phyloP scores from a whole-genome alignment of 53 echinoderm and acorn worm genomes.

The Paelopatides confundens region DNA sequence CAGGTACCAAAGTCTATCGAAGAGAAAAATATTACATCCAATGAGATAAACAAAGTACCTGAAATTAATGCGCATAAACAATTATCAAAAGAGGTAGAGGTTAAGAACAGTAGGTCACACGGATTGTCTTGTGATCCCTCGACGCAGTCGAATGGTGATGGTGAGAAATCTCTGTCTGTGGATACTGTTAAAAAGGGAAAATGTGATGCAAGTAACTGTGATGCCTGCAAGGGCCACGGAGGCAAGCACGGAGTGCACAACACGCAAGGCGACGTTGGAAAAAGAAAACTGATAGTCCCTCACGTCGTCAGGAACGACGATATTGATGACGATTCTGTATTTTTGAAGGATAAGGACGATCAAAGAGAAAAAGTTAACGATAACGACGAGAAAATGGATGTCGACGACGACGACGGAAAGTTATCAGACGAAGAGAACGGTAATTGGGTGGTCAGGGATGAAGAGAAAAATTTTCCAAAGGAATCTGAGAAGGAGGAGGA shows the following conservation, averaged over 20 bases:
- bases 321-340: not conserved
- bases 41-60: not conserved
- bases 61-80: not conserved
- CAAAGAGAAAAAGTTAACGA: not conserved
- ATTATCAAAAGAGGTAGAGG: not conserved
- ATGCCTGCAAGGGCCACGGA: not conserved
- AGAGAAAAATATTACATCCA: not conserved
- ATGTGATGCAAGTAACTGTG: not conserved
- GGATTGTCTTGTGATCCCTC: too few relatives aligned
- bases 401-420: not conserved
- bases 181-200: not conserved
- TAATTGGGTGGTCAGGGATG: not conserved
- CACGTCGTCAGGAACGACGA: not conserved
- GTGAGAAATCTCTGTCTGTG: not conserved
- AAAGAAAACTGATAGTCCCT: not conserved
- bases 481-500: not conserved
- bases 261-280: not conserved
- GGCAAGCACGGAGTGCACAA: not conserved
- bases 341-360: not conserved
- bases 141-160: not conserved
- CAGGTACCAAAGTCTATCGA: not conserved
- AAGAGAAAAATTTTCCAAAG: not conserved
- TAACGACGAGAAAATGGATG: not conserved
- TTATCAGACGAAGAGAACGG: not conserved
- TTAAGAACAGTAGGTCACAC: too few relatives aligned